These are phyloP conservation scores for Oxyruncus cristatus DNA, from an alignment of 2,113 vertebrate species.

Conservation along the genomic window DNA sequence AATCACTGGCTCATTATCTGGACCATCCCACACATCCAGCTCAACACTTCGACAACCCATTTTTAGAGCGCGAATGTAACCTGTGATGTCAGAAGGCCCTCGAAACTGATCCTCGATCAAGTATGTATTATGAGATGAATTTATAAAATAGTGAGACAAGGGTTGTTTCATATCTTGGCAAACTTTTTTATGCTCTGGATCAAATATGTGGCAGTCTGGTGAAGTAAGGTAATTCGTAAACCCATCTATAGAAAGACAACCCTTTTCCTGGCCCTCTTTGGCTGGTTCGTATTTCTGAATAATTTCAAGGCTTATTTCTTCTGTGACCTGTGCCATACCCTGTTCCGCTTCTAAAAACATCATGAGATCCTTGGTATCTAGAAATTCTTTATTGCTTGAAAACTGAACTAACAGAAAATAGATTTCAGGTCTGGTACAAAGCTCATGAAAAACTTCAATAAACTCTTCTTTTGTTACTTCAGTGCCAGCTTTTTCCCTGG, in stretches of 20 bases:
- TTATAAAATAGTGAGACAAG: slow-evolving; percentile 97
- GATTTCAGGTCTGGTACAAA: slow-evolving; percentile 97
- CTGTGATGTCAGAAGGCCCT: slow-evolving; percentile 96
- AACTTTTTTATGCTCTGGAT: slow-evolving; percentile 93
- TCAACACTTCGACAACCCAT: slow-evolving; percentile 97
- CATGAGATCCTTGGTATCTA: slow-evolving; percentile 97
- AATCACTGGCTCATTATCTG: slow-evolving; percentile 93
- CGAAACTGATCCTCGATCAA: slow-evolving; percentile 98
- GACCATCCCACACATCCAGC: slow-evolving; percentile 96
- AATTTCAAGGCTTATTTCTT: slow-evolving; percentile 92
- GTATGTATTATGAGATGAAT: slow-evolving; percentile 96
- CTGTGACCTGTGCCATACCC: slow-evolving; percentile 93
- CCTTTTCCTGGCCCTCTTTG: slow-evolving; percentile 89
- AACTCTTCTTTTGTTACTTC: slow-evolving; percentile 93
- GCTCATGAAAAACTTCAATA: slow-evolving; percentile 97
- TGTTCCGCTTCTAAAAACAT: slow-evolving; percentile 99
- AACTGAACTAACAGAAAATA: slow-evolving; percentile 99
- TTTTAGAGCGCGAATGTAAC: slow-evolving; percentile 95
- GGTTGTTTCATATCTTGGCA: slow-evolving; percentile 98
- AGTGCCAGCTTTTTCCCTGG: slow-evolving; percentile 84
- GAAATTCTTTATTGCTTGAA: slow-evolving; percentile 98
- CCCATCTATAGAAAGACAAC: slow-evolving; percentile 94
- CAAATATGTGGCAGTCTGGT: slow-evolving; percentile 94
- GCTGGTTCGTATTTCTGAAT: slow-evolving; percentile 94
- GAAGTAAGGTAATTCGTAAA: slow-evolving; percentile 98